Conservation (phyloP, 2,113 vertebrate species). For the Mastomys natalensis region DNA sequence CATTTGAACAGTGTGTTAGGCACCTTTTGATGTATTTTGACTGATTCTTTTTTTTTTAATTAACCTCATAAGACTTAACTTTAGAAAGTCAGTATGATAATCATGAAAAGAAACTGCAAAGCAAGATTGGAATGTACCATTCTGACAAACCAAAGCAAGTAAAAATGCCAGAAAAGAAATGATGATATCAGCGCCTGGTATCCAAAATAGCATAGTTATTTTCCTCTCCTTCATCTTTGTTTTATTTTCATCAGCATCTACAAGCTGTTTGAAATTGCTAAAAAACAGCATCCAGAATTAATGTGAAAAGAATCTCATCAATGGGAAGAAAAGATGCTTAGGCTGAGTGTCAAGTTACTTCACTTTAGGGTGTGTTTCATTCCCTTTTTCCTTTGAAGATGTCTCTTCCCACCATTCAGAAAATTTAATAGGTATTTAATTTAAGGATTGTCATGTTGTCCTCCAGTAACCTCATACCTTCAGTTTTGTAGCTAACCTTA, state of each 20-base stretch:
- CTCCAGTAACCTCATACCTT: slow-evolving; percentile 73
- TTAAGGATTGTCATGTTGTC: slow-evolving; percentile 79
- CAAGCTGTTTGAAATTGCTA: slow-evolving; percentile 71
- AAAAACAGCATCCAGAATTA: slow-evolving; percentile 68
- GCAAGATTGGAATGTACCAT: slow-evolving; percentile 50
- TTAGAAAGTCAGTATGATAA: slow-evolving; percentile 64
- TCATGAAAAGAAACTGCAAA: slow-evolving; percentile 61
- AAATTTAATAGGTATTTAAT: slow-evolving; percentile 79
- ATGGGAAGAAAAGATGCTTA: slow-evolving; percentile 62
- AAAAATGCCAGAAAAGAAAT: slow-evolving; percentile 64
- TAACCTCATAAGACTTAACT: slow-evolving; percentile 76
- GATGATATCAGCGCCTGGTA: slow-evolving; percentile 67
- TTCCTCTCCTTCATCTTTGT: slow-evolving; percentile 60
- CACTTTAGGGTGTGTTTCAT: slow-evolving; percentile 42
- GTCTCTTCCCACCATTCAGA: slow-evolving; percentile 62
- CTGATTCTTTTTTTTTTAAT: slow-evolving; percentile 72
- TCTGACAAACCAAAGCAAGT: slow-evolving; percentile 62
- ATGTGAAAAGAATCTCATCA: slow-evolving; percentile 68
- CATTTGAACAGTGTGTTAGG: slow-evolving; percentile 30
- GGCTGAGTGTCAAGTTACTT: slow-evolving; percentile 61
- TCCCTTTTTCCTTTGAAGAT: slow-evolving; percentile 65
- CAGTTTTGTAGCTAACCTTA: slow-evolving; percentile 82
- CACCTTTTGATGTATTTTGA: slow-evolving; percentile 70
- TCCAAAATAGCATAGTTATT: slow-evolving; percentile 74
- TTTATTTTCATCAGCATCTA: slow-evolving; percentile 78